These are phyloP conservation scores for Papilio polytes DNA, from an alignment of 1,140 invertebrate genomes.

Conservation along the genomic window DNA sequence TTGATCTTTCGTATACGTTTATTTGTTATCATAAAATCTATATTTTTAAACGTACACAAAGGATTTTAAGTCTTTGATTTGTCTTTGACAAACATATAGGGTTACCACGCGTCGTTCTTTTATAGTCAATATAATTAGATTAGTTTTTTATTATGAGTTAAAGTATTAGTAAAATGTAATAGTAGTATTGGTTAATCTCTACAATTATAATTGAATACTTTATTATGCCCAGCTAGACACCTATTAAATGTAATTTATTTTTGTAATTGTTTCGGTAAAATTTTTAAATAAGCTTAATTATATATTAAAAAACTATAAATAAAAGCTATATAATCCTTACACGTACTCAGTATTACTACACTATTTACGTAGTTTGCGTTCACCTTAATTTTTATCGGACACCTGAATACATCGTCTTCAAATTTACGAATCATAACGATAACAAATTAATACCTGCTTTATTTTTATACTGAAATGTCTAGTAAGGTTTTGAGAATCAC, in stretches of 20 bases:
- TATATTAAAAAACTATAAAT: no score
- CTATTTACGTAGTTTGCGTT: background rate
- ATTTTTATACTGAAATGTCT: background rate
- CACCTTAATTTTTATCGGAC: background rate
- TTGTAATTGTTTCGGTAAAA: no score
- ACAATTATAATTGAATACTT: no score
- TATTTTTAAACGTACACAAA: conserved; percentile 8
- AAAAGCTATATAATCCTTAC: no score
- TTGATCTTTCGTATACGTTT: background rate
- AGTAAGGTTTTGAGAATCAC: background rate
- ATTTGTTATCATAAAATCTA: conserved; percentile 22
- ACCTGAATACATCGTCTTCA: background rate
- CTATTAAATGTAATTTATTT: no score
- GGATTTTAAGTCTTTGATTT: background rate
- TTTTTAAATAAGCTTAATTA: no score
- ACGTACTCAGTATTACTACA: no score
- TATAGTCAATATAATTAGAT: background rate
- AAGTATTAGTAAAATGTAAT: background rate
- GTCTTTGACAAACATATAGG: background rate
- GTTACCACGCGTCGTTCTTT: background rate
- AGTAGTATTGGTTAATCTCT: no score
- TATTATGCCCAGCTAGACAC: no score
- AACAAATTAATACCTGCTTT: background rate
- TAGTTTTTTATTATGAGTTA: background rate
- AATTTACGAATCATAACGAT: background rate